These are phyloP conservation scores for Bostrychus sinensis DNA, from an alignment of 2,113 vertebrate species.

Conservation along the genomic window DNA sequence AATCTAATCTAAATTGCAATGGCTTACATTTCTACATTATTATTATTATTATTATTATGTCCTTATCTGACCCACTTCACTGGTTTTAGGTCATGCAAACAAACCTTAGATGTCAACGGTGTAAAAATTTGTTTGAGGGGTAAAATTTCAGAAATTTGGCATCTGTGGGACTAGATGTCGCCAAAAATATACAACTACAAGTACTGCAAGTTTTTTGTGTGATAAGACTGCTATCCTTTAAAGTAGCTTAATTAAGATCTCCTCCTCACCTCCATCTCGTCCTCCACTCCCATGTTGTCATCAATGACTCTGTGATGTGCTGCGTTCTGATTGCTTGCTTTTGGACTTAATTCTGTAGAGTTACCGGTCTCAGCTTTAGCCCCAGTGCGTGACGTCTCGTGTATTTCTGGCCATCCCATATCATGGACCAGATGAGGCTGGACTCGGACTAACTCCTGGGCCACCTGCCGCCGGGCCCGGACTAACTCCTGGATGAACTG, in stretches of 20 bases:
- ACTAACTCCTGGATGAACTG: constrained; percentile 49
- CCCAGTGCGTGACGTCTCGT: constrained; percentile 32
- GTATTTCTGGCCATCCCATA: constrained; percentile 57
- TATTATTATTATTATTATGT: no score
- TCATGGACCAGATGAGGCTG: constrained; percentile 66
- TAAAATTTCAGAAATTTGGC: no score
- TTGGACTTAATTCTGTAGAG: constrained; percentile 12
- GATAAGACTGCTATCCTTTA: no score
- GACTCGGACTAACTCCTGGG: constrained; percentile 46
- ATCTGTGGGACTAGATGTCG: no score
- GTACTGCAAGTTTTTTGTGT: no score
- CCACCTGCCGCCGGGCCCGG: constrained; percentile 43
- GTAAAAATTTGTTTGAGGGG: no score
- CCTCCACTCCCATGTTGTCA: constrained; percentile 41
- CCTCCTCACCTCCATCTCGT: constrained; percentile 64
- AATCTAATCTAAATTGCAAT: no score
- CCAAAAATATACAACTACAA: no score
- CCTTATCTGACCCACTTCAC: no score
- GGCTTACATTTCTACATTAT: no score
- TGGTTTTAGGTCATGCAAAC: no score
- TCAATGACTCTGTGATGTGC: constrained; percentile 1
- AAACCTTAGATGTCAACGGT: no score
- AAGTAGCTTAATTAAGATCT: neutral
- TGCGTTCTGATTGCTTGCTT: constrained; percentile 4
- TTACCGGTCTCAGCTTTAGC: constrained; percentile 22